Percentiles rank a stretch among this genome's conserved stretches.
phyloP scores from a whole-genome alignment of 2,113 vertebrate species.

The Hipposideros armiger region DNA sequence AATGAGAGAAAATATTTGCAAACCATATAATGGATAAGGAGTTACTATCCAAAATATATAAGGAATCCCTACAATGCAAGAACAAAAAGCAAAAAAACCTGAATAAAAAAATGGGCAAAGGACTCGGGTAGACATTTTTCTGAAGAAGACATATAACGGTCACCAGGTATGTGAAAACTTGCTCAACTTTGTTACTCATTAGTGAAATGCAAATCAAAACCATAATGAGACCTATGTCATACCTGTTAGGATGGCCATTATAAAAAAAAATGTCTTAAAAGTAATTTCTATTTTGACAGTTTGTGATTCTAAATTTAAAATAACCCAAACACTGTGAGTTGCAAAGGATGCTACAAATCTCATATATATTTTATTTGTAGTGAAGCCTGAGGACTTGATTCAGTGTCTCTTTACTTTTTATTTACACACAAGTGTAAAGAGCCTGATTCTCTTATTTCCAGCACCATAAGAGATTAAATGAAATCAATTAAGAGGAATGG shows the following conservation, averaged over 20 bases:
- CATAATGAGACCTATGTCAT: background rate
- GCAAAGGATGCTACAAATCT: background rate
- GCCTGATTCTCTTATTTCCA: background rate
- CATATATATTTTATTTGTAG: slow-evolving; percentile 6
- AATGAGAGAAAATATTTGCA: background rate
- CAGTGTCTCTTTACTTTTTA: slow-evolving; percentile 6
- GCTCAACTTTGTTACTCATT: background rate
- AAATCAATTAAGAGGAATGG: background rate
- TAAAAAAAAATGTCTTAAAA: slow-evolving; percentile 6
- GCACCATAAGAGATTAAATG: background rate
- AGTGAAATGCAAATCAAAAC: background rate
- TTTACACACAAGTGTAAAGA: background rate
- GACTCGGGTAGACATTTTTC: background rate
- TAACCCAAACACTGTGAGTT: background rate
- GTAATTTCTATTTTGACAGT: slow-evolving; percentile 11
- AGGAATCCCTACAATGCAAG: background rate
- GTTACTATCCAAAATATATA: background rate
- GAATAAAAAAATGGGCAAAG: background rate
- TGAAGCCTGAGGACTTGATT: slow-evolving; percentile 20
- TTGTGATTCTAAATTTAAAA: slow-evolving; percentile 24
- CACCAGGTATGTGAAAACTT: background rate
- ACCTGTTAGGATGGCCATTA: background rate
- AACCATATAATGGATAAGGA: background rate
- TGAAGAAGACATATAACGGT: background rate
- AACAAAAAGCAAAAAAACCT: background rate